phyloP scores from a whole-genome alignment of 1,140 invertebrate species.

The Musca domestica region DNA sequence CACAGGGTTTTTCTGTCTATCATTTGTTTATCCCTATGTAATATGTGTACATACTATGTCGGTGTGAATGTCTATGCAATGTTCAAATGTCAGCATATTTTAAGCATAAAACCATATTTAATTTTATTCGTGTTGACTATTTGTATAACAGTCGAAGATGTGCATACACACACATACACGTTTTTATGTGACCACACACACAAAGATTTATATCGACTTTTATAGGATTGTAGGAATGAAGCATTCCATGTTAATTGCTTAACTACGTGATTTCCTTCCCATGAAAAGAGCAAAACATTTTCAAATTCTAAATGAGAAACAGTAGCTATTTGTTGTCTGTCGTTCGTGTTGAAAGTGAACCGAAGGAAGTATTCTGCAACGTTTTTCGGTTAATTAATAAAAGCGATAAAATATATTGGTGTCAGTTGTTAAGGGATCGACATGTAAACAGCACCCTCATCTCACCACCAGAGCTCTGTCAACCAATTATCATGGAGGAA shows the following conservation, averaged over 20 bases:
- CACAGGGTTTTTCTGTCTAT: no score
- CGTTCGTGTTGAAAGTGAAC: not conserved
- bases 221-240: not conserved
- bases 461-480: no score
- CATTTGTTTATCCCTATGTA: no score
- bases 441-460: not conserved
- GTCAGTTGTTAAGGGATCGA: conserved; percentile 17
- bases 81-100: conserved; percentile 9
- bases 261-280: conserved; percentile 54
- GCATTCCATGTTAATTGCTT: conserved; percentile 47
- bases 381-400: conserved; percentile 17
- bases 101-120: conserved; percentile 16
- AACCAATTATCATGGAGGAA: no score
- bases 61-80: not conserved
- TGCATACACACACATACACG: not conserved
- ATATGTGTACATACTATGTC: no score
- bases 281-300: conserved; percentile 25
- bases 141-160: not conserved
- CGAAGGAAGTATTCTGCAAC: not conserved
- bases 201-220: not conserved
- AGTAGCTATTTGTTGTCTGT: not conserved
- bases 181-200: not conserved
- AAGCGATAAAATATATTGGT: conserved; percentile 19
- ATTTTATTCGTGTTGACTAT: not conserved
- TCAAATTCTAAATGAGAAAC: conserved; percentile 13